Evolutionary conservation across 2,888 invertebrate genomes (phyloP).

Genomic region (Sabellastarte sp.): DNA sequence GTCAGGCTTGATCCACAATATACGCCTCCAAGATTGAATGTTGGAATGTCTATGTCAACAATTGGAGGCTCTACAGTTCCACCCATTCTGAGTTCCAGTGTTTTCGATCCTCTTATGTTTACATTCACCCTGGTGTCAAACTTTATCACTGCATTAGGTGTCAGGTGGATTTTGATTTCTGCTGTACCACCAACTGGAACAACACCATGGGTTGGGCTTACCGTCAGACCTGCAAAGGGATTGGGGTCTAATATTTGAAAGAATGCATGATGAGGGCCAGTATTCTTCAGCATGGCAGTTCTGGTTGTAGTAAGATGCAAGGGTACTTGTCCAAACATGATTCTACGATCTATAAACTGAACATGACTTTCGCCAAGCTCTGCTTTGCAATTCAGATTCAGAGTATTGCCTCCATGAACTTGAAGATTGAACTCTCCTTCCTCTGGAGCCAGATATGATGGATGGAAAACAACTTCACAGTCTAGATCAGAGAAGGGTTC

Average conservation of each 20-base stretch:
- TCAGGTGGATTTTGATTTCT: slow-evolving; percentile 49
- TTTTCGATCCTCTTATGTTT: slow-evolving; percentile 49
- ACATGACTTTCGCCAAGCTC: slow-evolving; percentile 54
- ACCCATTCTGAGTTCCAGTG: slow-evolving; percentile 56
- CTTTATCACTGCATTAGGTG: slow-evolving; percentile 53
- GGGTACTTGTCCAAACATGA: slow-evolving; percentile 56
- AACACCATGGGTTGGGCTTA: slow-evolving; percentile 54
- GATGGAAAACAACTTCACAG: slow-evolving; percentile 60
- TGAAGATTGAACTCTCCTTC: slow-evolving; percentile 54
- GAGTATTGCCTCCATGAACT: slow-evolving; percentile 48
- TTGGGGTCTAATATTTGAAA: slow-evolving; percentile 58
- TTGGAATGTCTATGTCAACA: slow-evolving; percentile 52
- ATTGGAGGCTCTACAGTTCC: slow-evolving; percentile 56
- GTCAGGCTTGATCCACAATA: slow-evolving; percentile 54
- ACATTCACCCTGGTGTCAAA: slow-evolving; percentile 32
- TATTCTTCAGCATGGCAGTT: slow-evolving; percentile 52
- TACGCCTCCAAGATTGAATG: slow-evolving; percentile 57
- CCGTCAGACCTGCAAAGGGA: slow-evolving; percentile 54
- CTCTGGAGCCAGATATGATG: slow-evolving; percentile 56
- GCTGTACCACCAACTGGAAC: slow-evolving; percentile 56
- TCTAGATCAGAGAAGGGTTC: slow-evolving; percentile 54
- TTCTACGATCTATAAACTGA: slow-evolving; percentile 53
- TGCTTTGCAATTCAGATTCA: slow-evolving; percentile 49
- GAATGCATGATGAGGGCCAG: slow-evolving; percentile 55
- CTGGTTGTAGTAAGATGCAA: slow-evolving; percentile 54